These are phyloP conservation scores for Ophioninae sp. DNA, from an alignment of 2,888 invertebrate species.

Conservation along the genomic window DNA sequence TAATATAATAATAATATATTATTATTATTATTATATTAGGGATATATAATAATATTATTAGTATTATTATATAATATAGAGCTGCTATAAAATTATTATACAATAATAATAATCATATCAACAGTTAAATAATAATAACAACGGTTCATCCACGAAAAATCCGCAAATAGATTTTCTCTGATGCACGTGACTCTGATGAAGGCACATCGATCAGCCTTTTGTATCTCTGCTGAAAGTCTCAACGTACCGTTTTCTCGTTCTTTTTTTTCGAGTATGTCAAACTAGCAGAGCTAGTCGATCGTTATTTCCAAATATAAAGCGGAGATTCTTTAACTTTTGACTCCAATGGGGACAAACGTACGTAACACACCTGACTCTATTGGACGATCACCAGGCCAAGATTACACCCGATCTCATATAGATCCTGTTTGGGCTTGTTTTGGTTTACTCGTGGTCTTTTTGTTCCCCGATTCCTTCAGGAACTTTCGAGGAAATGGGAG, in stretches of 20 bases:
- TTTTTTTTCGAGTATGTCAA: not conserved
- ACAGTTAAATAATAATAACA: too few species aligned
- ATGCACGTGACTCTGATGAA: conserved; percentile 14
- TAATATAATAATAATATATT: too few species aligned
- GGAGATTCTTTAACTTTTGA: conserved; percentile 15
- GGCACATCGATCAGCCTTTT: conserved; percentile 26
- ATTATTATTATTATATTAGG: too few species aligned
- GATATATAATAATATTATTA: too few species aligned
- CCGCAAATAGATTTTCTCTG: not conserved
- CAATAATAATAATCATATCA: too few species aligned
- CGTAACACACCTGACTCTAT: conserved; percentile 8
- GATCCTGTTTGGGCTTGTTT: not conserved
- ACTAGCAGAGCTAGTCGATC: not conserved
- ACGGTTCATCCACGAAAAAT: not conserved
- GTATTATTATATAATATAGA: too few species aligned
- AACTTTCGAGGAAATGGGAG: conserved; percentile 19
- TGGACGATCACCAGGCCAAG: conserved; percentile 2
- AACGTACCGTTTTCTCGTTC: not conserved
- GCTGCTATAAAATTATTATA: too few species aligned
- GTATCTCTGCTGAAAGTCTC: conserved; percentile 19
- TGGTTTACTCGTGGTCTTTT: conserved; percentile 7
- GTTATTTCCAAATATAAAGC: conserved; percentile 39
- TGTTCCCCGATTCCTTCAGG: conserved; percentile 24
- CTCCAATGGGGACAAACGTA: conserved; percentile 15
- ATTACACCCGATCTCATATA: not conserved